Base-by-base conservation (phyloP, 2,888 invertebrate genomes). In the Pheosia tremula region DNA sequence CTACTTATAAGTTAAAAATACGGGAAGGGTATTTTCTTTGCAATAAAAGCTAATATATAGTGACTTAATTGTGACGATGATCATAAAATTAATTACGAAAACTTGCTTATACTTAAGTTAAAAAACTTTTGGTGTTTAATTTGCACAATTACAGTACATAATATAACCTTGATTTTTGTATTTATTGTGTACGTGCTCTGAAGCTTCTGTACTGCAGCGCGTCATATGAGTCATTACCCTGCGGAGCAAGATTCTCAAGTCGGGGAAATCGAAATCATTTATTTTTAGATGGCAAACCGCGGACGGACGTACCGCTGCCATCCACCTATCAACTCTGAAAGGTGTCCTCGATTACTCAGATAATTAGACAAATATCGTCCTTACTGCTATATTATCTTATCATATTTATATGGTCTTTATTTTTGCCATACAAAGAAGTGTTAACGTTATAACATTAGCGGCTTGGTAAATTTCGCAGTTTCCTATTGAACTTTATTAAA, bases 211-310 rank as follows among this genome's bases (percentile, higher is more conserved):
- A 76, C 75, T 80, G 73, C 72, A 74, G 75, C 79, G 75, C 72
- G 78, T 67, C 78, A 71, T 73, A 81, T 90, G 93, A 91, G 86
- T 92, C 92, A 91, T 90, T 90, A 90, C 90, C 87, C 90, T 90
- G 87, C 85, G 83, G 83, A 86, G 60, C 66, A 86, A 81, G 86
- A 86, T 87, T 86, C 80, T 85, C 76, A 78, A 87, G 83, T 90
- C 88, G 87, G 86, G 83, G 88, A 90, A 88, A 85, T 70, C 74
- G 88, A 90, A 88, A 85, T 70, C 74, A 83, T 77, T 82, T 93
- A 93, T 93, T 92, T 91, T 88, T 92, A 92, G 92, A 87, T 81
- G 75, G 80, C 82, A 78, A 87, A 83, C 83, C 82, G 82, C 84
- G 80, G 81, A 82, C 82, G 79, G 79, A 75, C 82, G 82, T 76